These are phyloP conservation scores for Chaunax sp. DNA, from an alignment of 2,797 vertebrate genomes.

Conservation along the genomic window DNA sequence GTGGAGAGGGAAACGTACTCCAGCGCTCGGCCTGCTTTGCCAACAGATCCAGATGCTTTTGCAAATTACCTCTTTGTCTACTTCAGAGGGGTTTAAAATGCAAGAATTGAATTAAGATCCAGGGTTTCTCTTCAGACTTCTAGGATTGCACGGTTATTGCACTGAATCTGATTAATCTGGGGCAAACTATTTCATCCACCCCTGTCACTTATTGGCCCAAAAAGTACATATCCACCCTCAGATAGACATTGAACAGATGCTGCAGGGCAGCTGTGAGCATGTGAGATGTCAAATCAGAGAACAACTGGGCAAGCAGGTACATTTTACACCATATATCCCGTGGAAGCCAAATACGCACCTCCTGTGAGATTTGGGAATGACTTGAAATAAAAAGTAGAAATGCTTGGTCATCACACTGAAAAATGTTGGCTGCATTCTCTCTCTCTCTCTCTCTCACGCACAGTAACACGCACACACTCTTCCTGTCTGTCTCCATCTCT, in stretches of 20 bases:
- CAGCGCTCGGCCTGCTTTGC: slow-evolving; percentile 54
- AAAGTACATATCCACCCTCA: slow-evolving; percentile 62
- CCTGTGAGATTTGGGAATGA: slow-evolving; percentile 52
- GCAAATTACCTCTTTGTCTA: slow-evolving; percentile 84
- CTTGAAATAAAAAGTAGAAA: slow-evolving; percentile 37
- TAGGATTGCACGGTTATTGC: slow-evolving; percentile 78
- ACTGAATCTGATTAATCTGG: slow-evolving; percentile 79
- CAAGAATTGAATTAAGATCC: slow-evolving; percentile 77
- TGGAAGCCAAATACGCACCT: slow-evolving; percentile 48
- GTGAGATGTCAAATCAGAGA: slow-evolving; percentile 52
- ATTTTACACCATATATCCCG: slow-evolving; percentile 49
- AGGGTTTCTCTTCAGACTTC: slow-evolving; percentile 71
- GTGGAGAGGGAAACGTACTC: slow-evolving; percentile 57
- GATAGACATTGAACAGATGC: slow-evolving; percentile 81
- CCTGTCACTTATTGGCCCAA: slow-evolving; percentile 62
- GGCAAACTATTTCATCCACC: slow-evolving; percentile 55
- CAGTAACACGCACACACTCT: slow-evolving; percentile 11
- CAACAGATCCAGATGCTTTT: slow-evolving; percentile 84
- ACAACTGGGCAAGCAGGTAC: slow-evolving; percentile 64
- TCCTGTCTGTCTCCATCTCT: slow-evolving; percentile 49
- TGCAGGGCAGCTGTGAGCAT: slow-evolving; percentile 60
- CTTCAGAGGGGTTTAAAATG: slow-evolving; percentile 72
- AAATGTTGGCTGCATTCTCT: slow-evolving; percentile 23
- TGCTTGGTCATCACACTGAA: slow-evolving; percentile 37
- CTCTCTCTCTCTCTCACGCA: not conserved